Evolutionary conservation across 2,888 invertebrate species (phyloP).

Genomic region (Drosophila rubida): DNA sequence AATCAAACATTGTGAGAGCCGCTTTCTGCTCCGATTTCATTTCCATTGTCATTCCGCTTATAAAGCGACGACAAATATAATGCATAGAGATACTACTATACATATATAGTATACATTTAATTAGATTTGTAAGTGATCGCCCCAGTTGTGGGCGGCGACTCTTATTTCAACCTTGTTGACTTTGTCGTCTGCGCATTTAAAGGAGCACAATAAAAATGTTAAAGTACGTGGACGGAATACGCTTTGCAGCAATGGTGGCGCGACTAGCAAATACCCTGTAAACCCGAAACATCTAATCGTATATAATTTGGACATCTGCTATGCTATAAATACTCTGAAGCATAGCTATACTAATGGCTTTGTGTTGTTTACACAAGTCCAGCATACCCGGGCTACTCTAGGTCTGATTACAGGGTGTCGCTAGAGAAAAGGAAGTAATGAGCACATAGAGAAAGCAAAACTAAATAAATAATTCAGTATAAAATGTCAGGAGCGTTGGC

Average conservation of each 20-base stretch:
- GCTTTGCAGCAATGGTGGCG: accelerated
- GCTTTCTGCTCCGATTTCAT: constrained; percentile 44
- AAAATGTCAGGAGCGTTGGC: constrained; percentile 75
- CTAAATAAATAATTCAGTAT: constrained; percentile 80
- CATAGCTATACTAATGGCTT: too few relatives aligned
- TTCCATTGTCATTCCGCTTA: constrained; percentile 15
- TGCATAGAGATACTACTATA: not conserved
- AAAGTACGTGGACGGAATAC: constrained; percentile 12
- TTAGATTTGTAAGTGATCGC: constrained; percentile 63
- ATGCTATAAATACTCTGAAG: too few relatives aligned
- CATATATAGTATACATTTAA: constrained; percentile 45
- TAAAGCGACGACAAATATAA: not conserved
- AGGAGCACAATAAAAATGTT: constrained; percentile 63
- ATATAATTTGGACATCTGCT: too few relatives aligned
- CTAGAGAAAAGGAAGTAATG: constrained; percentile 61
- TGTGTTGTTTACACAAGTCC: not conserved
- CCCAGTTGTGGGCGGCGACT: constrained; percentile 35
- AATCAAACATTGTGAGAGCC: constrained; percentile 64
- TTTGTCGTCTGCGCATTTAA: constrained; percentile 52
- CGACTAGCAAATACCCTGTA: constrained; percentile 4
- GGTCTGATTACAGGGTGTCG: constrained; percentile 27
- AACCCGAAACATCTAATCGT: not conserved
- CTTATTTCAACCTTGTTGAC: constrained; percentile 62
- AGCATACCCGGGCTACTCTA: not conserved
- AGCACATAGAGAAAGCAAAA: constrained; percentile 59